phyloP scores from a whole-genome alignment of 2,888 invertebrate genomes.

The Phengaris alcon region DNA sequence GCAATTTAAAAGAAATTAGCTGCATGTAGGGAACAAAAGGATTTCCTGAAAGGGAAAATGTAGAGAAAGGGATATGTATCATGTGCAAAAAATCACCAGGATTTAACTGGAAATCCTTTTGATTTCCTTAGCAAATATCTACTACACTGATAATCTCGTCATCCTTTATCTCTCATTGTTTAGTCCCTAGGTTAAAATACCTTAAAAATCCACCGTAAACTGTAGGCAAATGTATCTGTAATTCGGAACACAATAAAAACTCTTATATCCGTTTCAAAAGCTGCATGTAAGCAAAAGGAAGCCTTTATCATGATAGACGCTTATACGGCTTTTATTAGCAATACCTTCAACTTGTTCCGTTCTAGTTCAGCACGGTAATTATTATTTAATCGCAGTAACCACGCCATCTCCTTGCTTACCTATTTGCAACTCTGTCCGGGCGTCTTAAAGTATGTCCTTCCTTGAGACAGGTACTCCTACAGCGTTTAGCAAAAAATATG shows the following conservation, averaged over 20 bases:
- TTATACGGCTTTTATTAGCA: conserved; percentile 24
- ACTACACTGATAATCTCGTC: too few relatives aligned
- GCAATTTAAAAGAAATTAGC: background rate
- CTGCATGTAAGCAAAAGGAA: conserved; percentile 12
- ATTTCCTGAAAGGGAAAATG: background rate
- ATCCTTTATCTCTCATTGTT: too few relatives aligned
- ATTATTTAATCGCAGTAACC: conserved; percentile 20
- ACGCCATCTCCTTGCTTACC: background rate
- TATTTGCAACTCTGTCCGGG: background rate
- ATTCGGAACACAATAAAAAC: background rate
- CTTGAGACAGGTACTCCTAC: background rate
- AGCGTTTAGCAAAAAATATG: conserved; percentile 49
- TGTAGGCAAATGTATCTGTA: background rate
- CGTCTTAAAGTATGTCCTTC: background rate
- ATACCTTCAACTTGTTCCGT: conserved; percentile 21
- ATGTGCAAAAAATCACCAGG: background rate
- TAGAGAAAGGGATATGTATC: background rate
- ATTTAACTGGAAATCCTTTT: background rate
- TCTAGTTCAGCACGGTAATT: conserved; percentile 25
- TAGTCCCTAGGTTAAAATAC: too few relatives aligned
- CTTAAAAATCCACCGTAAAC: background rate
- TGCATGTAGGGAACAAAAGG: background rate
- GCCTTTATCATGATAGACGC: conserved; percentile 22
- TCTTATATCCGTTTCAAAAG: background rate
- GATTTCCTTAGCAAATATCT: too few relatives aligned